These are phyloP conservation scores for Brachyhypopomus occidentalis DNA, from an alignment of 2,113 vertebrate genomes.

Conservation along the genomic window DNA sequence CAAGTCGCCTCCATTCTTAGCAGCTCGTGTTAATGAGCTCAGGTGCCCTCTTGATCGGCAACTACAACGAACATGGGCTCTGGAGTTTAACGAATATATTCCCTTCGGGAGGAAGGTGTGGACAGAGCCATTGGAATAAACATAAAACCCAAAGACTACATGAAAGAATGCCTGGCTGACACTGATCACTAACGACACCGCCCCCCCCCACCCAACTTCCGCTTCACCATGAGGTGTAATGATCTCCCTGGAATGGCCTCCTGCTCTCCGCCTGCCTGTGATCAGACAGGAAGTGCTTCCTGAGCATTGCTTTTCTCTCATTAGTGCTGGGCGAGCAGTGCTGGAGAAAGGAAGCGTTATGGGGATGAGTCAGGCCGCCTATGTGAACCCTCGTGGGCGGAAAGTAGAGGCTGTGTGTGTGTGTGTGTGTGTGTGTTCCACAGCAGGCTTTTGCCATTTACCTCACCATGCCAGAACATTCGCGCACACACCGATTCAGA, in stretches of 20 bases:
- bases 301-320: conserved; percentile 56
- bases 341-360: conserved; percentile 53
- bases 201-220: no score
- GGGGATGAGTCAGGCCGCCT: conserved; percentile 65
- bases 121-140: no score
- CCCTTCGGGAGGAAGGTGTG: no score
- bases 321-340: conserved; percentile 60
- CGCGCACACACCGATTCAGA: neutral
- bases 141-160: no score
- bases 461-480: conserved; percentile 29
- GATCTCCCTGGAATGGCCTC: neutral
- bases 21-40: no score
- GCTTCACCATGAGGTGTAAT: neutral
- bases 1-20: no score
- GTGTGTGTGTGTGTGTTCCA: conserved; percentile 23
- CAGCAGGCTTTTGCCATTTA: conserved; percentile 56
- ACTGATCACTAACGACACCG: neutral
- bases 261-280: neutral
- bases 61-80: no score
- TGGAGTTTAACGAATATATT: no score
- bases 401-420: conserved; percentile 49
- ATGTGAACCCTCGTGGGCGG: conserved; percentile 65
- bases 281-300: conserved; percentile 63
- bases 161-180: neutral
- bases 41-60: no score